Evolutionary conservation across 2,797 vertebrate genomes (phyloP).

Genomic region (Poecile montanus): DNA sequence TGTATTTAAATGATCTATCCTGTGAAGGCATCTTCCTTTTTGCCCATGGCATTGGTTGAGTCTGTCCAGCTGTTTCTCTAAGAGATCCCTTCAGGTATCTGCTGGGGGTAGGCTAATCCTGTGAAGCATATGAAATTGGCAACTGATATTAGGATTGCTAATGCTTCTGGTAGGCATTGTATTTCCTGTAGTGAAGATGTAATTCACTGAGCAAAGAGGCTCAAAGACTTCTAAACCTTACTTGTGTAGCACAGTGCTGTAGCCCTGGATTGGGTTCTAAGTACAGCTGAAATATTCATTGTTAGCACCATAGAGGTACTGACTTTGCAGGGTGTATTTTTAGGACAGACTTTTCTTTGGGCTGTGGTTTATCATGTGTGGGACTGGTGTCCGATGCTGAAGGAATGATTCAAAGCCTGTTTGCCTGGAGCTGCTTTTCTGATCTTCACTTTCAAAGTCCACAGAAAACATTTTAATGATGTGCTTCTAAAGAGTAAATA

Average conservation of each 20-base stretch:
- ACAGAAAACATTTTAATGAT: conserved; percentile 2
- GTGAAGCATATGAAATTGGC: not conserved
- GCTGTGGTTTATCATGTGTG: not conserved
- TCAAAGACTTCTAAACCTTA: not conserved
- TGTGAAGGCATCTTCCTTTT: not conserved
- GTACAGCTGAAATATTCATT: not conserved
- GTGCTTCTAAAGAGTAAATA: not conserved
- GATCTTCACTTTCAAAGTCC: not conserved
- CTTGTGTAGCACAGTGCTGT: not conserved
- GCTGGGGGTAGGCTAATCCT: not conserved
- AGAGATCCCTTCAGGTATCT: not conserved
- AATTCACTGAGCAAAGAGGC: not conserved
- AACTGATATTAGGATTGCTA: not conserved
- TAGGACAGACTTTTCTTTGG: not conserved
- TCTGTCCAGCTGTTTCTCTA: not conserved
- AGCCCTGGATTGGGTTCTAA: not conserved
- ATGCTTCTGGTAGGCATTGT: not conserved
- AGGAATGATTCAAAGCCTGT: not conserved
- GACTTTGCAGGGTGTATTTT: not conserved
- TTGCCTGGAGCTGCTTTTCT: not conserved
- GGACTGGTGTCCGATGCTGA: not conserved
- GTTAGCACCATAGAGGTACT: not conserved
- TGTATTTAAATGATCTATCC: not conserved
- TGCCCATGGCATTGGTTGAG: not conserved
- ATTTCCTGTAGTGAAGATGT: not conserved